Percentiles rank a stretch among this genome's conserved stretches.
phyloP scores from a whole-genome alignment of 2,797 vertebrate species.

The Enteromius unitaeniatus region DNA sequence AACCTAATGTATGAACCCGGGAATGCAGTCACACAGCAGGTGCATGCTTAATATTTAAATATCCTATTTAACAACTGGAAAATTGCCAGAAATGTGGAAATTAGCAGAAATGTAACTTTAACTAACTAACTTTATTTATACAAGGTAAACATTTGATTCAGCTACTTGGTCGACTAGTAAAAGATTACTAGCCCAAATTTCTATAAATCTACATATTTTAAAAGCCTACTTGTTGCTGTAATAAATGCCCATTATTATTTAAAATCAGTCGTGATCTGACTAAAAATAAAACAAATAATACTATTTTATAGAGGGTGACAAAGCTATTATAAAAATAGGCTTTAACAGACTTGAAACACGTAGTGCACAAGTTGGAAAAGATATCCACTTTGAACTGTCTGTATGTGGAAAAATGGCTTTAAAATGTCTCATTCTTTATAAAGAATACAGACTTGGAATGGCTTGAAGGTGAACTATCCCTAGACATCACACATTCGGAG shows the following conservation, averaged over 20 bases:
- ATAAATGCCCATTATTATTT: background rate
- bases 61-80: background rate
- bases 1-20: background rate
- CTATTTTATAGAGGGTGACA: background rate
- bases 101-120: no score
- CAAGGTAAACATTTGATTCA: no score
- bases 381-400: background rate
- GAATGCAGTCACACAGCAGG: background rate
- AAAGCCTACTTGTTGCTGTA: background rate
- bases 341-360: background rate
- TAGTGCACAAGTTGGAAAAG: background rate
- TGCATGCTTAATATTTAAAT: background rate
- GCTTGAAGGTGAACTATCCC: background rate
- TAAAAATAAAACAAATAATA: background rate
- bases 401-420: background rate
- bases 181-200: background rate
- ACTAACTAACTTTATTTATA: no score
- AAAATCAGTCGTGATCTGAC: background rate
- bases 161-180: background rate
- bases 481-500: background rate
- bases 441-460: background rate
- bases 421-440: background rate
- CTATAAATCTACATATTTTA: background rate
- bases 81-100: background rate
- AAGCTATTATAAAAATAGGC: background rate